A percentile compares a stretch with the other conserved stretches of the same genome.
Evolutionary conservation across 2,888 invertebrate species (phyloP).

Genomic region (Pteria penguin): DNA sequence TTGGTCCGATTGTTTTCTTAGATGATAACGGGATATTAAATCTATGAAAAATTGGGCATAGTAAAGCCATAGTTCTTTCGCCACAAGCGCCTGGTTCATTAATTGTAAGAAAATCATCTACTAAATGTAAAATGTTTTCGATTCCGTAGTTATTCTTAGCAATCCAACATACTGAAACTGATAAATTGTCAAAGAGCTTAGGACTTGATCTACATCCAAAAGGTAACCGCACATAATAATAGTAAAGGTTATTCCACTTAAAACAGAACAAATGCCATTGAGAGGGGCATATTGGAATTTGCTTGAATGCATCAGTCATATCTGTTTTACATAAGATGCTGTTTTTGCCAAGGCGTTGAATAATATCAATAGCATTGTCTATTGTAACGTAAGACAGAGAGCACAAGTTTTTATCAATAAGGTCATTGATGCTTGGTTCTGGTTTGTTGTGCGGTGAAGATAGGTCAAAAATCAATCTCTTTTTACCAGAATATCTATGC

Average conservation of each 20-base stretch:
- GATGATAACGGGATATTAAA: conserved; percentile 16
- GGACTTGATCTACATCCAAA: conserved; percentile 42
- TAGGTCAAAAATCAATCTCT: too few relatives aligned
- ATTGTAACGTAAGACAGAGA: conserved; percentile 34
- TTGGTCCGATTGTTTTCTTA: conserved; percentile 30
- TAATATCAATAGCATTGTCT: conserved; percentile 29
- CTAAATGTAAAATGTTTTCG: conserved; percentile 18
- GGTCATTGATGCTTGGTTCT: too few relatives aligned
- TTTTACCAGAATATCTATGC: too few relatives aligned
- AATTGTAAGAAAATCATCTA: conserved; percentile 36
- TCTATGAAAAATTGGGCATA: conserved; percentile 22
- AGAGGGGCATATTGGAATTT: conserved; percentile 3
- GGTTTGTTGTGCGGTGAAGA: too few relatives aligned
- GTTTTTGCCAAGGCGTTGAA: conserved; percentile 7
- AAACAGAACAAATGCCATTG: conserved; percentile 33
- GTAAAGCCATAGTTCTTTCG: conserved; percentile 5
- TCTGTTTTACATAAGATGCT: conserved; percentile 21
- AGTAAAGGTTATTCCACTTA: conserved; percentile 27
- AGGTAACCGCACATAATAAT: conserved; percentile 14
- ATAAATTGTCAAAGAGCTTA: conserved; percentile 34
- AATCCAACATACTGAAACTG: conserved; percentile 35
- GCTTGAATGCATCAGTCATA: conserved; percentile 33
- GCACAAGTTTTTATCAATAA: too few relatives aligned
- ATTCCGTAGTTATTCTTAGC: conserved; percentile 10
- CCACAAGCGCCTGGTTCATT: not conserved